Conservation (phyloP, 2,888 invertebrate genomes). For the Clivina fossor region DNA sequence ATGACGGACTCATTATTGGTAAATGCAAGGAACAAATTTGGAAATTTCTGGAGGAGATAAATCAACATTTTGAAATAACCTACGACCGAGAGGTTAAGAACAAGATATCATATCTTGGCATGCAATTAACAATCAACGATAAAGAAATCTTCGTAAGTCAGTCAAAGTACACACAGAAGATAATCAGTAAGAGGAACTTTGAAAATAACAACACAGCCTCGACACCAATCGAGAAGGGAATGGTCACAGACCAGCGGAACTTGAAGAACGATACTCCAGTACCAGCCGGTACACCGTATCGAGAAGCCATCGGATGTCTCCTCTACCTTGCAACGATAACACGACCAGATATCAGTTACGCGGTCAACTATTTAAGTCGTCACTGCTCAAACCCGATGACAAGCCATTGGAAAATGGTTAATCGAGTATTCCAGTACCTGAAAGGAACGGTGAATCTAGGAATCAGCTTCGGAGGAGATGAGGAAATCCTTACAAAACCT, state of each 20-base stretch:
- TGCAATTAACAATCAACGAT: conserved; percentile 16
- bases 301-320: conserved; percentile 39
- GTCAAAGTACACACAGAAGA: conserved; percentile 16
- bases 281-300: conserved; percentile 29
- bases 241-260: conserved; percentile 16
- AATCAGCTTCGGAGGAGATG: conserved; percentile 15
- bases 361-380: conserved; percentile 18
- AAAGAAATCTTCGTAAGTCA: conserved; percentile 12
- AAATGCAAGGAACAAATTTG: conserved; percentile 12
- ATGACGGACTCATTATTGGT: conserved; percentile 15
- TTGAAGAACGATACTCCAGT: conserved; percentile 16
- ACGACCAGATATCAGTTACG: conserved; percentile 16
- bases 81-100: conserved; percentile 16
- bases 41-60: conserved; percentile 14
- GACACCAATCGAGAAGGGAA: conserved; percentile 14
- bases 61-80: conserved; percentile 14
- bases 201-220: conserved; percentile 10
- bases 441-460: conserved; percentile 33
- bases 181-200: conserved; percentile 15
- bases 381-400: conserved; percentile 14
- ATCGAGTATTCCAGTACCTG: conserved; percentile 37
- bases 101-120: conserved; percentile 19
- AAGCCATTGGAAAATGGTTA: conserved; percentile 39
- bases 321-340: conserved; percentile 34
- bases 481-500: conserved; percentile 14